Evolutionary conservation across 2,888 invertebrate genomes (phyloP).

Genomic region (Ryuthela nishihirai): DNA sequence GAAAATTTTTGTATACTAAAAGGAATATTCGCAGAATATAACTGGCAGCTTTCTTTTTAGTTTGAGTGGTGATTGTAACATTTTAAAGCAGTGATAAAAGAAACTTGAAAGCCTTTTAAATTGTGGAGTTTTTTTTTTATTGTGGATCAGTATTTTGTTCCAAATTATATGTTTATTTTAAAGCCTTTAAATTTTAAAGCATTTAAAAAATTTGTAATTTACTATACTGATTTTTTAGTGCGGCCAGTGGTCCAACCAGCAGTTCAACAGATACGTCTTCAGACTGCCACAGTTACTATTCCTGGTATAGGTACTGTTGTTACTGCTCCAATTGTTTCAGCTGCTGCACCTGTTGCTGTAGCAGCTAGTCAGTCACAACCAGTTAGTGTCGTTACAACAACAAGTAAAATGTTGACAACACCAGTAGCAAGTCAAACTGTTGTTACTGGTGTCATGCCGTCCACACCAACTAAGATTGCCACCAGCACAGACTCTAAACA

Average conservation of each 20-base stretch:
- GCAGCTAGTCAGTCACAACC: constrained; percentile 8
- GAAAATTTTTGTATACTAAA: no score
- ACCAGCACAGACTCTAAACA: constrained; percentile 16
- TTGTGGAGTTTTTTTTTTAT: no score
- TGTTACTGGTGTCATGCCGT: no score
- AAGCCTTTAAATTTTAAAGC: no score
- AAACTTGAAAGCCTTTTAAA: no score
- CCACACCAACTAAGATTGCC: constrained; percentile 11
- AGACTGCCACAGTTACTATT: constrained; percentile 24
- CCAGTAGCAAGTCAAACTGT: not conserved
- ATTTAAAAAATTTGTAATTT: no score
- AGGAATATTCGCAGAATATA: no score
- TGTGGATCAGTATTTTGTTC: no score
- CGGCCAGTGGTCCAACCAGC: constrained; percentile 36
- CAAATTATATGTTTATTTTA: no score
- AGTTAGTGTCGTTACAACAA: not conserved
- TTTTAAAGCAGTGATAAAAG: no score
- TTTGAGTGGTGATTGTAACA: no score
- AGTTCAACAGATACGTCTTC: constrained; percentile 45
- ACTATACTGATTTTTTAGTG: constrained; percentile 2
- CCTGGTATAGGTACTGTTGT: constrained; percentile 30
- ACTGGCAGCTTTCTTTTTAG: no score
- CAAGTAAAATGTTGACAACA: constrained; percentile 10
- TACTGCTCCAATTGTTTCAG: constrained; percentile 7
- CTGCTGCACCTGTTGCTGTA: constrained; percentile 8